Evolutionary conservation across 1,140 invertebrate genomes (phyloP).

Genomic region (Heliothis subflexa): DNA sequence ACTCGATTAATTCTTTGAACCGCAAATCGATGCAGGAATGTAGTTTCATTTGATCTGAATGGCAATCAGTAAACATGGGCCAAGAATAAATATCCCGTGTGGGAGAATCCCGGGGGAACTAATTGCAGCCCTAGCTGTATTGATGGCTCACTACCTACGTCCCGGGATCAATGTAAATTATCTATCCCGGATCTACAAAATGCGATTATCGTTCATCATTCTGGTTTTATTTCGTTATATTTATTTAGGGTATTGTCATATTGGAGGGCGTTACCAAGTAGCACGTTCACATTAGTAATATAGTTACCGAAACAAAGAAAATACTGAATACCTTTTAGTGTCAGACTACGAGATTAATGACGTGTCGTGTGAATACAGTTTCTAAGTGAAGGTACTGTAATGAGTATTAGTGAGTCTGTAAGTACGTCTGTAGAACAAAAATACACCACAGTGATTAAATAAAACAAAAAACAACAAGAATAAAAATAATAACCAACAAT

Average conservation of each 20-base stretch:
- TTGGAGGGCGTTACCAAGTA: background rate
- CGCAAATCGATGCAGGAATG: conserved; percentile 58
- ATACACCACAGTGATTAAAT: background rate
- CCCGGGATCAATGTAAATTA: conserved; percentile 81
- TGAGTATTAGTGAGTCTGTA: too few species aligned
- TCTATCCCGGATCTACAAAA: conserved; percentile 71
- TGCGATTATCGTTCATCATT: conserved; percentile 75
- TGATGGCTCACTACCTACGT: conserved; percentile 73
- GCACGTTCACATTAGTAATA: background rate
- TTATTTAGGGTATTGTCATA: conserved; percentile 38
- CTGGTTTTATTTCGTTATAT: conserved; percentile 50
- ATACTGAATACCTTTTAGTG: too few species aligned
- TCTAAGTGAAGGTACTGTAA: too few species aligned
- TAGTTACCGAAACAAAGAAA: background rate
- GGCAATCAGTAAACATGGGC: conserved; percentile 71
- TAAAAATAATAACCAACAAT: conserved; percentile 7
- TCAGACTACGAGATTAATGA: too few species aligned
- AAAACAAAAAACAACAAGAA: background rate
- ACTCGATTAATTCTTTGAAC: conserved; percentile 58
- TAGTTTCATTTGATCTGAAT: conserved; percentile 70
- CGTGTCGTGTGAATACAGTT: too few species aligned
- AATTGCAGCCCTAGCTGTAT: conserved; percentile 81
- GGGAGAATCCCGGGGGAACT: conserved; percentile 69
- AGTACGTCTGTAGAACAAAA: too few species aligned
- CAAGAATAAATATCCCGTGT: conserved; percentile 77